phyloP scores from a whole-genome alignment of 1,140 invertebrate species.

The Alviniconcha marisindica region DNA sequence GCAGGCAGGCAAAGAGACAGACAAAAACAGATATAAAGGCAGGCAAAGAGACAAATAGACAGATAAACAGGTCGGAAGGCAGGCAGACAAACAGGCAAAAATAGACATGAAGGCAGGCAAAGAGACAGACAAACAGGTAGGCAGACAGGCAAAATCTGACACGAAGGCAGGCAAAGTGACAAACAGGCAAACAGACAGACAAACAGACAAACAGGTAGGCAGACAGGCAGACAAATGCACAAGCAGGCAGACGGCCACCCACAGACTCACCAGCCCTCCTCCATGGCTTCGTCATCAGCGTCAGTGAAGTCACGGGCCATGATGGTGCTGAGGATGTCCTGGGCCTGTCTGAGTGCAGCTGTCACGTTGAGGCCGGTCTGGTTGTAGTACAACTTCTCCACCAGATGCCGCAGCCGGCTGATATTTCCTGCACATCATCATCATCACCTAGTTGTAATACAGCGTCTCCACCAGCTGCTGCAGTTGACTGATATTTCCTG shows the following conservation, averaged over 20 bases:
- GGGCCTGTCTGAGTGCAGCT: slow-evolving; percentile 53
- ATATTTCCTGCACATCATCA: slow-evolving; percentile 48
- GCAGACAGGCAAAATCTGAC: too few relatives aligned
- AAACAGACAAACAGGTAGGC: too few relatives aligned
- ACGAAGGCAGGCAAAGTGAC: too few relatives aligned
- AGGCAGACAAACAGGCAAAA: too few relatives aligned
- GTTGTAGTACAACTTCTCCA: slow-evolving; percentile 51
- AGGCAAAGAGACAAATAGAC: too few relatives aligned
- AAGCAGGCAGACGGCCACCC: too few relatives aligned
- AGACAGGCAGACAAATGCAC: not conserved
- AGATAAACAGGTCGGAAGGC: too few relatives aligned
- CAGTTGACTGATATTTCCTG: slow-evolving; percentile 55
- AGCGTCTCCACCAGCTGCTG: slow-evolving; percentile 50
- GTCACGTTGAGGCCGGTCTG: slow-evolving; percentile 56
- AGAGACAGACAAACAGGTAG: too few relatives aligned
- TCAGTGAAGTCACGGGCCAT: slow-evolving; percentile 48
- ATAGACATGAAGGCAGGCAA: too few relatives aligned
- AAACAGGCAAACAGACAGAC: not conserved
- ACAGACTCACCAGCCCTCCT: slow-evolving; percentile 53
- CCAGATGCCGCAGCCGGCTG: slow-evolving; percentile 48
- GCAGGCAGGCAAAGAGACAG: too few relatives aligned
- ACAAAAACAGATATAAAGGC: too few relatives aligned
- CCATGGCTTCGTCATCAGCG: slow-evolving; percentile 42
- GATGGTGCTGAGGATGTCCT: slow-evolving; percentile 55
- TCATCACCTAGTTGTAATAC: slow-evolving; percentile 43